Evolutionary conservation across 2,113 vertebrate species (phyloP), one percentile per base, ranked within the genome.

Genomic region (Tyrannus savana): DNA sequence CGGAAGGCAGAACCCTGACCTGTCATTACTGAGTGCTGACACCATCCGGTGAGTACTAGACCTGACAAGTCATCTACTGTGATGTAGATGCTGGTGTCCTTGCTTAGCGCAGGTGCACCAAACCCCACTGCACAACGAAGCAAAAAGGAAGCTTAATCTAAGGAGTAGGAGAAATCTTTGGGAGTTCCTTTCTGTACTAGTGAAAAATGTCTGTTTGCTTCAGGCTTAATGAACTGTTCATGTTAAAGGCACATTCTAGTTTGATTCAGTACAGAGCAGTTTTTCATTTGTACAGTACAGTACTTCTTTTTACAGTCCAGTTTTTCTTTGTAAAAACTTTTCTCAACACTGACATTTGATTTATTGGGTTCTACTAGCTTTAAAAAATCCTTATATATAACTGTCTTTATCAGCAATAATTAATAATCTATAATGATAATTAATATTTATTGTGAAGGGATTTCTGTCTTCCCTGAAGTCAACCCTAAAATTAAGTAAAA

Each of bases 101-200:
- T 35, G n/a, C 44, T 37, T 62, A n/a, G 49, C 2, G 6, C 41
- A 80, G 46, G 15, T 12, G 44, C 49, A 24, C 1, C 12, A 72
- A 79, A 33, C 21, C 39, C 14, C 15, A 0, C 33, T 8, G 53
- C 7, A 6, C 6, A 7, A 3, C 0, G 0, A 68, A 56, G 37
- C 13, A 60, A 25, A 64, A 59, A 71, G 9, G 44, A 30, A 6
- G 7, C 19, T 67, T 49, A 3, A 41, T 46, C 37, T 37, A n/a
- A 68, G 15, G 9, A 71, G 12, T 0, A 41, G 19, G 23, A 60
- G 35, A 64, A 95, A 86, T 12, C 24, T 53, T 30, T 10, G 35
- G 6, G 1, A 5, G 6, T 39, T 93, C 80, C 22, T n/a, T 80
- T 39, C n/a, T 5, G 8, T 14, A 6, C 9, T n/a, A 21, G 7